phyloP scores from a whole-genome alignment of 2,888 invertebrate species.

The Zonitis immaculata region DNA sequence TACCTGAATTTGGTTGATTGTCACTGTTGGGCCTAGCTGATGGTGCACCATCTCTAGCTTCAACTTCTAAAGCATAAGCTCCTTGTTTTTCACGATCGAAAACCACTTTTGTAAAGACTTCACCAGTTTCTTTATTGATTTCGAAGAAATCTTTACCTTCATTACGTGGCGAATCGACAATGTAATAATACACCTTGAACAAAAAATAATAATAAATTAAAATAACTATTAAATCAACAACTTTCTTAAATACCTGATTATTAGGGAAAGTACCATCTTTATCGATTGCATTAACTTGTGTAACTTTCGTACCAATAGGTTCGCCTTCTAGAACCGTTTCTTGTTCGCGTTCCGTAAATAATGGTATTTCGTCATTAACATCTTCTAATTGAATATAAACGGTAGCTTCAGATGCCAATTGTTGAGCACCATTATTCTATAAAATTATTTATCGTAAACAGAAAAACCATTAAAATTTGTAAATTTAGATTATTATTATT shows the following conservation, averaged over 20 bases:
- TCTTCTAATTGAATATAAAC: conserved; percentile 92
- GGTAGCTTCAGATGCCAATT: conserved; percentile 90
- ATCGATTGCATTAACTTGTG: conserved; percentile 93
- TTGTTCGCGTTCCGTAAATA: conserved; percentile 92
- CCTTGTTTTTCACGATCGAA: conserved; percentile 98
- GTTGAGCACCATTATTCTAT: conserved; percentile 93
- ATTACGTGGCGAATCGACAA: conserved; percentile 86
- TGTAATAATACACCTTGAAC: conserved; percentile 84
- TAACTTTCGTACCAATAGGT: conserved; percentile 91
- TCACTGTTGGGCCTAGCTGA: conserved; percentile 92
- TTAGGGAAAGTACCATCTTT: conserved; percentile 94
- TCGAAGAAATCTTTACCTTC: conserved; percentile 95
- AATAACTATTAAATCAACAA: no score
- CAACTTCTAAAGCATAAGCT: conserved; percentile 95
- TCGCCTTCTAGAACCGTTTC: conserved; percentile 94
- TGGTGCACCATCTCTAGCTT: conserved; percentile 94
- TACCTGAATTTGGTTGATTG: conserved; percentile 93
- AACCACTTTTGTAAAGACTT: conserved; percentile 90
- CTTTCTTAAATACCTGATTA: conserved; percentile 68
- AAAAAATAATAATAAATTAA: no score
- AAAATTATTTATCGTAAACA: conserved; percentile 21
- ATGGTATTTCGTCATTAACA: conserved; percentile 94
- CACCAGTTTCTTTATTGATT: conserved; percentile 92
- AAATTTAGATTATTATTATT: no score
- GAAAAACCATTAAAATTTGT: not conserved